phyloP scores from a whole-genome alignment of 1,140 invertebrate species.

The Halesus radiatus region DNA sequence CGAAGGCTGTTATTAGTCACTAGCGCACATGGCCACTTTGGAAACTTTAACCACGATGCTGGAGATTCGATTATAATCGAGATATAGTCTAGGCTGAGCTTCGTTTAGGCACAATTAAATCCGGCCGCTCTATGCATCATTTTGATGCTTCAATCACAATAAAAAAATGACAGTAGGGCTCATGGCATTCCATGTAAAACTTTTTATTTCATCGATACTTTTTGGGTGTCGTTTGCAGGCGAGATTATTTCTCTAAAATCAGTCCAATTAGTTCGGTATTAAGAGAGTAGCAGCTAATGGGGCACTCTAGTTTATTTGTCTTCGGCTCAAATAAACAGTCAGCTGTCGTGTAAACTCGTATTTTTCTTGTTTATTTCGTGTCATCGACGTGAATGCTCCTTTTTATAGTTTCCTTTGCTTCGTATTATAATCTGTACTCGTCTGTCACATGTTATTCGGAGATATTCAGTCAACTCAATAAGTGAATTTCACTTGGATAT shows the following conservation, averaged over 20 bases:
- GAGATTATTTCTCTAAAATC: background rate
- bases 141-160: background rate
- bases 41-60: background rate
- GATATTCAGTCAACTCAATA: background rate
- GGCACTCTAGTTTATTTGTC: conserved; percentile 6
- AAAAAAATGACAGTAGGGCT: background rate
- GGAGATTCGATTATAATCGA: conserved; percentile 15
- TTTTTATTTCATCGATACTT: background rate
- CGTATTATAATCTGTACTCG: background rate
- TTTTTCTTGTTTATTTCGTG: conserved; percentile 20
- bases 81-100: background rate
- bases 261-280: background rate
- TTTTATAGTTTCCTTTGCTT: background rate
- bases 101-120: background rate
- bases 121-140: background rate
- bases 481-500: conserved; percentile 6
- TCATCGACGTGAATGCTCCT: conserved; percentile 24
- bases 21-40: conserved; percentile 10
- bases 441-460: background rate
- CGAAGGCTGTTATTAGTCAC: conserved; percentile 23
- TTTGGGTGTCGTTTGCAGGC: background rate
- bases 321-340: conserved; percentile 6
- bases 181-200: background rate
- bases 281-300: background rate
- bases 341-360: background rate